Percentiles rank a stretch among this genome's conserved stretches.
Conservation (phyloP, 2,888 invertebrate genomes). For the Pachliopta kotzebuea region DNA sequence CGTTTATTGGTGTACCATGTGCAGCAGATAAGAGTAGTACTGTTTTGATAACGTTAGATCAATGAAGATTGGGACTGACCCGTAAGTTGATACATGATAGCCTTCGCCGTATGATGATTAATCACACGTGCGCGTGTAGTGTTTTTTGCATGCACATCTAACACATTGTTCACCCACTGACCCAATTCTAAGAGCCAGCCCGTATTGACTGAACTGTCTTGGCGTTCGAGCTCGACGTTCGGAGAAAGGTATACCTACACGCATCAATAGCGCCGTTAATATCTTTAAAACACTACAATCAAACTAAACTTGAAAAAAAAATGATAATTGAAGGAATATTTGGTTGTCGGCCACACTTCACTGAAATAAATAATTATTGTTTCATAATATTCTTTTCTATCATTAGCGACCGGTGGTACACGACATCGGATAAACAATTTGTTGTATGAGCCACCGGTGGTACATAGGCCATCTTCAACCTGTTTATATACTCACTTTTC, state of each 20-base stretch:
- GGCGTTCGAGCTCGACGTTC: constrained; percentile 58
- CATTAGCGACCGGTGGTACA: neutral
- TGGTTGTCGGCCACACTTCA: neutral
- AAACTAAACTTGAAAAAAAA: neutral
- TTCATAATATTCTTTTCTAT: constrained; percentile 5
- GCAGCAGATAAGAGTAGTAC: constrained; percentile 30
- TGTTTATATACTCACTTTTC: neutral
- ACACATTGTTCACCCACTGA: constrained; percentile 71
- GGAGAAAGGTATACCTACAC: constrained; percentile 47
- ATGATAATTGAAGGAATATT: neutral
- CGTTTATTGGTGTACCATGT: constrained; percentile 33
- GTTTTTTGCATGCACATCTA: constrained; percentile 47
- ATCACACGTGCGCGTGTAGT: constrained; percentile 36
- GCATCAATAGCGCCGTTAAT: constrained; percentile 38
- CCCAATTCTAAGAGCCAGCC: constrained; percentile 66
- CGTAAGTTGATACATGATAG: constrained; percentile 20
- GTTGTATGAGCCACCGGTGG: too few species aligned
- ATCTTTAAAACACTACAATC: constrained; percentile 13
- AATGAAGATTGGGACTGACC: constrained; percentile 25
- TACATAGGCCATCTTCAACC: too few species aligned
- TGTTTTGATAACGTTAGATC: constrained; percentile 28
- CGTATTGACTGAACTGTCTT: constrained; percentile 76
- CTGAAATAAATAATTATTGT: neutral
- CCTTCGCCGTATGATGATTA: constrained; percentile 7
- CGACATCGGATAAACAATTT: too few species aligned